phyloP scores from a whole-genome alignment of 2,113 vertebrate species.

The Megalops atlanticus region DNA sequence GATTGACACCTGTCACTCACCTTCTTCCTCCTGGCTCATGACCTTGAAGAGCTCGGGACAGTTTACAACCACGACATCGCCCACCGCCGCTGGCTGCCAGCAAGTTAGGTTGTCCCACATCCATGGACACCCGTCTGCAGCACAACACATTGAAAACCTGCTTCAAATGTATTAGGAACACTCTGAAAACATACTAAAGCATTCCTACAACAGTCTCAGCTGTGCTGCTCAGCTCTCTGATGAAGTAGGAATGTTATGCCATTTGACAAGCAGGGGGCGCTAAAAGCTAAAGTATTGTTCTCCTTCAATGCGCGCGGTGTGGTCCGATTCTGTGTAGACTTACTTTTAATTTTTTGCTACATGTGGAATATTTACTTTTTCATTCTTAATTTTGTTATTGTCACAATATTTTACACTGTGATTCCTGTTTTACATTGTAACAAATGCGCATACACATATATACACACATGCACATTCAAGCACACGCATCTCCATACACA shows the following conservation, averaged over 20 bases:
- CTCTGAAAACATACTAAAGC: too few species aligned
- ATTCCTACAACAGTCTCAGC: too few species aligned
- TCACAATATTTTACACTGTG: too few species aligned
- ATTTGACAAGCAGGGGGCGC: not conserved
- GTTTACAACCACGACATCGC: slow-evolving; percentile 71
- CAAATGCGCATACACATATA: too few species aligned
- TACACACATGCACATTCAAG: too few species aligned
- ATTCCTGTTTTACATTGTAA: too few species aligned
- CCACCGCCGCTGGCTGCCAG: slow-evolving; percentile 75
- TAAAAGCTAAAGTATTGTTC: not conserved
- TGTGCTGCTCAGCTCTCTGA: too few species aligned
- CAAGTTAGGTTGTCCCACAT: slow-evolving; percentile 85
- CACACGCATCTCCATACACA: too few species aligned
- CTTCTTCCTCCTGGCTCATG: slow-evolving; percentile 68
- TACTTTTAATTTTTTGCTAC: too few species aligned
- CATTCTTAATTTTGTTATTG: too few species aligned
- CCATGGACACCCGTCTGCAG: slow-evolving; percentile 66
- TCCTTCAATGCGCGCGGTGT: not conserved
- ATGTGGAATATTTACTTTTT: too few species aligned
- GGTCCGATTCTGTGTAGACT: not conserved
- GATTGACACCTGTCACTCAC: slow-evolving; percentile 48
- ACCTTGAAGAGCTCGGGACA: slow-evolving; percentile 77
- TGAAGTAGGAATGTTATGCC: not conserved
- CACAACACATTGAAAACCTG: not conserved
- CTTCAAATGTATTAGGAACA: not conserved